Conservation (phyloP, 2,888 invertebrate genomes). For the Himalopsyche japonica region DNA sequence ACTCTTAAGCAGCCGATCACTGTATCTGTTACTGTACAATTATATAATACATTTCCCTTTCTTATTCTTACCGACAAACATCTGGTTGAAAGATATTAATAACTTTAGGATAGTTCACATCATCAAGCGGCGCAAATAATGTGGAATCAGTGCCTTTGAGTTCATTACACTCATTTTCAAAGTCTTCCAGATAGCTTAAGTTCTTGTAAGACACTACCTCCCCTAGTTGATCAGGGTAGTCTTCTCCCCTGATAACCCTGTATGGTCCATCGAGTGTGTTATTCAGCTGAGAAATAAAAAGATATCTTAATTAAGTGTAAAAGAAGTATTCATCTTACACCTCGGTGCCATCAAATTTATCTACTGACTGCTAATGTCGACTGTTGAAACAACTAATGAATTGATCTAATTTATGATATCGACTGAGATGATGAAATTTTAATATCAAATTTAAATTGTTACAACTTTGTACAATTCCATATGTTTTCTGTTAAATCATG, state of each 20-base stretch:
- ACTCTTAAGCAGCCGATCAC: too few relatives aligned
- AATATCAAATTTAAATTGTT: too few relatives aligned
- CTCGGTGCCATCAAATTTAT: too few relatives aligned
- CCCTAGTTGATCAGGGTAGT: constrained; percentile 56
- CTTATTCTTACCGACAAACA: constrained; percentile 57
- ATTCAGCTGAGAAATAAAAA: constrained; percentile 54
- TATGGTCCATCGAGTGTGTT: constrained; percentile 58
- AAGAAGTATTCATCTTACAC: too few relatives aligned
- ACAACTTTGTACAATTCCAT: too few relatives aligned
- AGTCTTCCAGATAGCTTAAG: constrained; percentile 47
- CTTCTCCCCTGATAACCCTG: constrained; percentile 58
- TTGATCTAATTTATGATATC: too few relatives aligned
- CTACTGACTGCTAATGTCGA: too few relatives aligned
- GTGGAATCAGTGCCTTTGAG: constrained; percentile 62
- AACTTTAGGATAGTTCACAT: constrained; percentile 47
- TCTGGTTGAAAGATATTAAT: constrained; percentile 61
- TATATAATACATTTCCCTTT: too few relatives aligned
- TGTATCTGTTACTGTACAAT: too few relatives aligned
- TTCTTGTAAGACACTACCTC: constrained; percentile 56
- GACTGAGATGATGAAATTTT: too few relatives aligned
- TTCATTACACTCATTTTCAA: constrained; percentile 57
- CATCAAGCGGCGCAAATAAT: constrained; percentile 58
- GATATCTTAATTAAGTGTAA: background rate
- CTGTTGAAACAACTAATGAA: too few relatives aligned
- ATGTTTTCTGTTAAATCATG: too few relatives aligned